Conservation (phyloP, 2,113 vertebrate species). For the Hyperopisus bebe region DNA sequence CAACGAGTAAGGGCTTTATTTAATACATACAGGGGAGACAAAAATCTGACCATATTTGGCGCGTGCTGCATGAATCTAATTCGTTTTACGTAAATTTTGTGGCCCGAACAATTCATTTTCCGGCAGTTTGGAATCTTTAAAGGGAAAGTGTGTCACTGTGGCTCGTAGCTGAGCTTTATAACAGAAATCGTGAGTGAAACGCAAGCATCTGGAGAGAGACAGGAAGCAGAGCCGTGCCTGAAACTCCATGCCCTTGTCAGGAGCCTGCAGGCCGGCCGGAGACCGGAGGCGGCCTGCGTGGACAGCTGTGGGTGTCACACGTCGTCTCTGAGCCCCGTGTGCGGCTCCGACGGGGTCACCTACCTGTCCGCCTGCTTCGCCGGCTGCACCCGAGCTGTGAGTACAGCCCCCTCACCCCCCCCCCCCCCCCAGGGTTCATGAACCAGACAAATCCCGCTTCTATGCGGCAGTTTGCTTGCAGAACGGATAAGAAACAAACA, state of each 20-base stretch:
- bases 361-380: constrained; percentile 96
- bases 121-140: not conserved
- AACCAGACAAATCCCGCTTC: not conserved
- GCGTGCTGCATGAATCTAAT: not conserved
- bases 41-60: not conserved
- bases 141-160: not conserved
- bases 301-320: constrained; percentile 89
- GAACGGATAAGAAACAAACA: not conserved
- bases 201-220: not conserved
- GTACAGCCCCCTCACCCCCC: not conserved
- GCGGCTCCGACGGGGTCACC: constrained; percentile 84
- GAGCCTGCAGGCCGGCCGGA: constrained; percentile 66
- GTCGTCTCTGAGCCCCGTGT: constrained; percentile 90
- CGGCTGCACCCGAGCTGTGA: constrained; percentile 75
- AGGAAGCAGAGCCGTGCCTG: not conserved
- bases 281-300: constrained; percentile 78
- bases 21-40: not conserved
- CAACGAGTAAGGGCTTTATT: constrained; percentile 73
- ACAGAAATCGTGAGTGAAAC: not conserved
- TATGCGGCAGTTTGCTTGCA: not conserved
- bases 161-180: not conserved
- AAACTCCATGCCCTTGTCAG: constrained; percentile 48
- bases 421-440: constrained; percentile 43
- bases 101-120: not conserved
- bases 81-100: not conserved